phyloP scores from a whole-genome alignment of 2,797 vertebrate genomes.

The Anguilla megastoma region DNA sequence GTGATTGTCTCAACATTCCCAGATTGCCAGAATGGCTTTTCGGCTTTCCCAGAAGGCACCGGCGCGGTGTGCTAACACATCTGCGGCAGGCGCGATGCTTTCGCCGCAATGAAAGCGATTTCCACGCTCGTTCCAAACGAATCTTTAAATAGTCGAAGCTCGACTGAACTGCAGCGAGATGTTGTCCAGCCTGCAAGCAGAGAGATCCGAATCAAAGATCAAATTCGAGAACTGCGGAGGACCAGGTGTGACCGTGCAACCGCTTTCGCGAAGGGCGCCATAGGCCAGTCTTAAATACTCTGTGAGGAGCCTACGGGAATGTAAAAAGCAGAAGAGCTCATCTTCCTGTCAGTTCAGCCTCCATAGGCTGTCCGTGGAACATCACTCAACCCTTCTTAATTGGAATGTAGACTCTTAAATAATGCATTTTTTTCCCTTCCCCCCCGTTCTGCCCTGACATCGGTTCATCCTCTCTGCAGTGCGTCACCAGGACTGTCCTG shows the following conservation, averaged over 20 bases:
- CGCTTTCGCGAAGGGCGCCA: neutral
- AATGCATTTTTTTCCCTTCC: neutral
- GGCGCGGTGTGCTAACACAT: constrained; percentile 57
- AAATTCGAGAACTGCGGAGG: constrained; percentile 19
- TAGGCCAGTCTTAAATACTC: neutral
- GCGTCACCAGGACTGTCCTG: neutral
- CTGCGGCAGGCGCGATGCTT: constrained; percentile 50
- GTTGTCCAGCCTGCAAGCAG: neutral
- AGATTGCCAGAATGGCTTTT: constrained; percentile 21
- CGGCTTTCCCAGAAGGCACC: constrained; percentile 41
- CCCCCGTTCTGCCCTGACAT: neutral
- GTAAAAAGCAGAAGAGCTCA: neutral
- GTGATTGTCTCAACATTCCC: constrained; percentile 41
- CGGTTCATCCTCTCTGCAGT: neutral
- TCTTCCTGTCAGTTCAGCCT: neutral
- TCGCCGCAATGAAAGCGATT: constrained; percentile 2
- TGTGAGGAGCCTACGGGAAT: neutral
- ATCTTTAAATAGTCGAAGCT: neutral
- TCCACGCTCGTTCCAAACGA: neutral
- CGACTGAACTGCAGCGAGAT: neutral
- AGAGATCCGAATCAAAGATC: neutral
- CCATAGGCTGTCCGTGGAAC: constrained; percentile 4
- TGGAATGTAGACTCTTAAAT: constrained; percentile 25
- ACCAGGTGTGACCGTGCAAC: neutral
- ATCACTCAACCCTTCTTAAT: constrained; percentile 26